phyloP scores from a whole-genome alignment of 2,797 vertebrate species.

The Gallirallus australis region DNA sequence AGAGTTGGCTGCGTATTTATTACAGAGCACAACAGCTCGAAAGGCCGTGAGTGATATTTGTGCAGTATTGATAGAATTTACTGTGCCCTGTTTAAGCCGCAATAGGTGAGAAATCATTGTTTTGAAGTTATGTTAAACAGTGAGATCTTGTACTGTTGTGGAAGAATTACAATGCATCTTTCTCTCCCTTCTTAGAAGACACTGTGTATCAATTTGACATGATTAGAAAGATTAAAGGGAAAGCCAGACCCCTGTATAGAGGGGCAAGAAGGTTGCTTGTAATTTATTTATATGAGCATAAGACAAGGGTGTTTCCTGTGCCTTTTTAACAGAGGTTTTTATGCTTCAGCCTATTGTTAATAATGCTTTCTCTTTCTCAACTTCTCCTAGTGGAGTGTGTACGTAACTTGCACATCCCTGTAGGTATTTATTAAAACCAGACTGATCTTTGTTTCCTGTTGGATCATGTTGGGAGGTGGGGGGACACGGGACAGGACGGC shows the following conservation, averaged over 20 bases:
- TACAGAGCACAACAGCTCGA: background rate
- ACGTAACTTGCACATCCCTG: background rate
- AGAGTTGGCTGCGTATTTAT: background rate
- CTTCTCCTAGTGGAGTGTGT: background rate
- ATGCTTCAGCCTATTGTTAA: background rate
- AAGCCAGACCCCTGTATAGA: background rate
- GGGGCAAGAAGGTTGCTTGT: background rate
- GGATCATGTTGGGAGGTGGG: fast-evolving
- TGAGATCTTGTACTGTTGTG: background rate
- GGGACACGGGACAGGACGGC: too few species aligned
- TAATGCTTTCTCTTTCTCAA: background rate
- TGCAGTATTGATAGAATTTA: background rate
- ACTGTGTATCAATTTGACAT: background rate
- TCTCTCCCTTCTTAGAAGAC: background rate
- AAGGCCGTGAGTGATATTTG: background rate
- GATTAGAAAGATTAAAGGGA: background rate
- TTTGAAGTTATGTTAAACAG: background rate
- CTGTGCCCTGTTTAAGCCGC: background rate
- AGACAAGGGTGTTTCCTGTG: background rate
- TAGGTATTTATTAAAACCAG: background rate
- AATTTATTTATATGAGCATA: background rate
- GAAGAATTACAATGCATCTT: background rate
- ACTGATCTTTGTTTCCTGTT: background rate
- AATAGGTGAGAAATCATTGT: background rate
- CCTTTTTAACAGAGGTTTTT: background rate